A percentile compares a stretch with the other conserved stretches of the same genome.
Conservation (phyloP, 2,888 invertebrate species). For the Troides oblongomaculatus region DNA sequence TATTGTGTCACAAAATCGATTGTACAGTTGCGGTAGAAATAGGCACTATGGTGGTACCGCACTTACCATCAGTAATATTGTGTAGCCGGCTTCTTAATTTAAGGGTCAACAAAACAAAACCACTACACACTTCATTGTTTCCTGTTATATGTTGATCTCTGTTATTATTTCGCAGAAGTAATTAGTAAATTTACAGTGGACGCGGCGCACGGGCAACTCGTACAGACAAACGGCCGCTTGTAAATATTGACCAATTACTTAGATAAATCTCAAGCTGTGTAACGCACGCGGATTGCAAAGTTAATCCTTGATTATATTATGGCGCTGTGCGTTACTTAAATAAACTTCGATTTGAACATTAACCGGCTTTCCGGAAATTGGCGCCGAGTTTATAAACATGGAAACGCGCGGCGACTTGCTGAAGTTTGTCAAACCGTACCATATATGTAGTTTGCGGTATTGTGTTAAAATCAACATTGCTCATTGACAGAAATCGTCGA, state of each 20-base stretch:
- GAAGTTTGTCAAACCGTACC: constrained; percentile 8
- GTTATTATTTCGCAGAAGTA: neutral
- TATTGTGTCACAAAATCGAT: no score
- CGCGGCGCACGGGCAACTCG: neutral
- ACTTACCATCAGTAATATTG: neutral
- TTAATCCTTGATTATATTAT: constrained; percentile 13
- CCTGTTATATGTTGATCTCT: neutral
- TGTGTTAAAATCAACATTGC: constrained; percentile 60
- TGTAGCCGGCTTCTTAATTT: neutral
- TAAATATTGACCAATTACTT: neutral
- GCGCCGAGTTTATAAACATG: constrained; percentile 10
- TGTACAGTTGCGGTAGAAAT: no score
- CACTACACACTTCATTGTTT: no score
- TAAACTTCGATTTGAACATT: constrained; percentile 7
- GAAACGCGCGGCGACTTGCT: constrained; percentile 14
- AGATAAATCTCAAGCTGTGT: neutral
- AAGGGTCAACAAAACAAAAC: neutral
- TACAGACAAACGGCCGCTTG: neutral
- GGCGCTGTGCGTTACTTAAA: constrained; percentile 5
- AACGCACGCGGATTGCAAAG: constrained; percentile 4
- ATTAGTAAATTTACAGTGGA: neutral
- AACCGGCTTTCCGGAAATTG: constrained; percentile 12
- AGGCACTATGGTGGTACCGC: no score
- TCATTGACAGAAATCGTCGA: neutral
- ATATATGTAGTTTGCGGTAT: constrained; percentile 39